phyloP scores from a whole-genome alignment of 1,140 invertebrate species.

The Pachypsylla venusta region DNA sequence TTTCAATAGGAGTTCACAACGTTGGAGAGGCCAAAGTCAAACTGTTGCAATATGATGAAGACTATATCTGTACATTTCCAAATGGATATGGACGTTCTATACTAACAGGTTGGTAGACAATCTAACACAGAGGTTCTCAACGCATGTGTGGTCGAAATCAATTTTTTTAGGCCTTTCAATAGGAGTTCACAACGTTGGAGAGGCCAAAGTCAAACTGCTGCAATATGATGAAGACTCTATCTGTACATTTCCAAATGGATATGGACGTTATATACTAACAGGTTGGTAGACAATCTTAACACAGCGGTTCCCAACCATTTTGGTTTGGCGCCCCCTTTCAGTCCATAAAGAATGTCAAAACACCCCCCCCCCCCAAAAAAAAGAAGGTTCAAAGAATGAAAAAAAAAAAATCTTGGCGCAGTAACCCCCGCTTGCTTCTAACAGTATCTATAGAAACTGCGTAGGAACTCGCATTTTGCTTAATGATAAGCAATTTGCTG shows the following conservation, averaged over 20 bases:
- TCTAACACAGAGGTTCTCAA: neutral
- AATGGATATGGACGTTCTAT: slow-evolving; percentile 69
- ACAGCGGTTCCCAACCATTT: too few species aligned
- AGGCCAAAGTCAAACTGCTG: slow-evolving; percentile 63
- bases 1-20: slow-evolving; percentile 85
- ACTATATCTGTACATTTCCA: slow-evolving; percentile 87
- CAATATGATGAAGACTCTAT: slow-evolving; percentile 82
- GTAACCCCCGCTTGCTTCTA: too few species aligned
- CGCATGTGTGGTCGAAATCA: slow-evolving; percentile 94
- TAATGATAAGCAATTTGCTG: too few species aligned
- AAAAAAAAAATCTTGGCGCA: too few species aligned
- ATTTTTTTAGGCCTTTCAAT: slow-evolving; percentile 94
- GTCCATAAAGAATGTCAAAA: too few species aligned
- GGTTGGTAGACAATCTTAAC: too few species aligned
- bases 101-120: slow-evolving; percentile 65
- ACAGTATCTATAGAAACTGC: too few species aligned
- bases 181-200: slow-evolving; percentile 74
- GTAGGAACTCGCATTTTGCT: too few species aligned
- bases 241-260: slow-evolving; percentile 89
- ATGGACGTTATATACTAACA: slow-evolving; percentile 40
- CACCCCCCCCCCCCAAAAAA: too few species aligned
- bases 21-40: slow-evolving; percentile 68
- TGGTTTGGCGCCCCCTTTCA: neutral
- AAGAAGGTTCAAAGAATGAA: too few species aligned
- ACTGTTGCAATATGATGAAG: slow-evolving; percentile 68